Evolutionary conservation across 2,888 invertebrate species (phyloP), one percentile per base, ranked within the genome.

Genomic region (Pachycephus smyrnensis): DNA sequence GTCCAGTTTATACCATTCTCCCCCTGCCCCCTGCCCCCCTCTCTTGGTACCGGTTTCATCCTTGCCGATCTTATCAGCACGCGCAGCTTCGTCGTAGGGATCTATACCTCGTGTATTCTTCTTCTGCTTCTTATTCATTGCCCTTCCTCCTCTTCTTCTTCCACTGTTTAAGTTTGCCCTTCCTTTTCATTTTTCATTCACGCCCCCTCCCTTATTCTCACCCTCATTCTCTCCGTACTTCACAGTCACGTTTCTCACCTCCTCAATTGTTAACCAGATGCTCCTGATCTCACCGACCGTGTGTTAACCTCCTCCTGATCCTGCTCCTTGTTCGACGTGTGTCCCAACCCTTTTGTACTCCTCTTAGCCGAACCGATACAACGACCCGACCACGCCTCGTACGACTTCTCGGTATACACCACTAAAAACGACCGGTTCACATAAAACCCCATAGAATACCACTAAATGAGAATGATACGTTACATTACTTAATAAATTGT

Each of bases 11-110:
- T 79, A 80, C 73, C 36, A 68, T 75, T 77, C 75, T 69, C 75
- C 76, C 68, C 68, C 37, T 23, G 68, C 75, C 75, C 35, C 73
- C 33, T 76, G 37, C 35, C 76, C 35, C 76, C 78, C 73, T 76
- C 71, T 78, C 77, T 68, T 36, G 69, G 82, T 88, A 88, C 87
- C 86, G 86, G 86, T 88, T 88, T 78, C 80, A 81, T 81, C 81
- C 81, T 84, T 81, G 78, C 82, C 82, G 85, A 88, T 86, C 82
- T 86, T 88, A 88, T 88, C 88, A 80, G 33, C 71, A 78, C 82
- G 73, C 80, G 78, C 76, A 79, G 75, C 82, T 79, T 82, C 82
- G 80, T 82, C 23, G 23, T 9, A 23, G 55, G 55, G 55, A 23
- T 55, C 55, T 55, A 9, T 55, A 55, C 23, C 23, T 55, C 23